Evolutionary conservation across 1,140 invertebrate genomes (phyloP).

Genomic region (Micrasema minimum): DNA sequence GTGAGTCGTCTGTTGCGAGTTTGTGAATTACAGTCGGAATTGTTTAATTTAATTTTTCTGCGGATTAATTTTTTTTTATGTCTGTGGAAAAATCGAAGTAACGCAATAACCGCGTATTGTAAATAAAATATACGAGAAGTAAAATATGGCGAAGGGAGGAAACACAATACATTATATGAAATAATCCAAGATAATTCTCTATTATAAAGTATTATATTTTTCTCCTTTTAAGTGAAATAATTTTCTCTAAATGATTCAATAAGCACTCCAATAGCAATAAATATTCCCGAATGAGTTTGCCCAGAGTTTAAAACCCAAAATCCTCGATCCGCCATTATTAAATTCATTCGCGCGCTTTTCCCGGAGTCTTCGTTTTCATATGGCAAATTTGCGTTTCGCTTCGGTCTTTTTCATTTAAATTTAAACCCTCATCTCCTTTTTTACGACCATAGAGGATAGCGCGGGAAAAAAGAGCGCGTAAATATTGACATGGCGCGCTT

Average conservation of each 20-base stretch:
- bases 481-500: constrained; percentile 54
- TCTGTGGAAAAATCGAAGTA: no score
- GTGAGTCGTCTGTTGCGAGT: no score
- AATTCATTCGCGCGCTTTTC: constrained; percentile 48
- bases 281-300: constrained; percentile 50
- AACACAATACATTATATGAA: no score
- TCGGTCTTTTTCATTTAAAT: constrained; percentile 55
- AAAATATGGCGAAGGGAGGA: no score
- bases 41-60: no score
- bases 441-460: constrained; percentile 51
- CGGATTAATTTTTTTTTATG: no score
- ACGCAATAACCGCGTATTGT: no score
- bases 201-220: constrained; percentile 14
- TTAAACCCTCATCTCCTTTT: constrained; percentile 54
- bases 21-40: no score
- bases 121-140: no score
- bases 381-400: constrained; percentile 54
- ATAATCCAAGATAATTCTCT: no score
- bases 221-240: constrained; percentile 31
- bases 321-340: constrained; percentile 53
- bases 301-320: constrained; percentile 52
- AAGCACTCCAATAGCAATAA: constrained; percentile 52
- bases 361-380: constrained; percentile 50
- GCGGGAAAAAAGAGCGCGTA: constrained; percentile 52
- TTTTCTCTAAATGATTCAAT: constrained; percentile 52